Percentiles rank a stretch among this genome's conserved stretches.
Evolutionary conservation across 1,140 invertebrate species (phyloP).

Genomic region (Bradysia coprophila): DNA sequence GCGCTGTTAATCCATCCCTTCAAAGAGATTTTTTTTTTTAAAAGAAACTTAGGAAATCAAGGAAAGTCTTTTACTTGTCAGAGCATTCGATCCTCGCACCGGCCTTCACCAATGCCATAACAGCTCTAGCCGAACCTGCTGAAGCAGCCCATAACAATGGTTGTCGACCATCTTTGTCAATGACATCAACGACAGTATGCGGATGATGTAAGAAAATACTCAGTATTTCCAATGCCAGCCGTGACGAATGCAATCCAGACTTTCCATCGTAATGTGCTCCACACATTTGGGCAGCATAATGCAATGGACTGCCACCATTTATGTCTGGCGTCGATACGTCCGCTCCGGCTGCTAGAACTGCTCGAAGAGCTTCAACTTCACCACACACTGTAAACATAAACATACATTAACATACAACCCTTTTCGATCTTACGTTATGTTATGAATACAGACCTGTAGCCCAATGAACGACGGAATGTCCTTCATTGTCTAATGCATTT

Average conservation of each 20-base stretch:
- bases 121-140: conserved; percentile 81
- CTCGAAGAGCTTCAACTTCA: conserved; percentile 67
- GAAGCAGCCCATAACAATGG: conserved; percentile 94
- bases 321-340: conserved; percentile 73
- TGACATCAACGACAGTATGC: conserved; percentile 61
- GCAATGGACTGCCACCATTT: conserved; percentile 85
- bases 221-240: conserved; percentile 59
- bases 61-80: conserved; percentile 39
- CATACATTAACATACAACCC: too few relatives aligned
- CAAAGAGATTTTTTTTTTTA: conserved; percentile 5
- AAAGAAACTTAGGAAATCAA: conserved; percentile 1
- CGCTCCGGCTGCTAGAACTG: conserved; percentile 67
- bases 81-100: conserved; percentile 57
- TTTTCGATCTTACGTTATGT: too few relatives aligned
- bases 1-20: conserved; percentile 65
- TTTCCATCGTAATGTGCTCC: conserved; percentile 54
- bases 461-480: conserved; percentile 95
- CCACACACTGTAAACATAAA: conserved; percentile 52
- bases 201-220: conserved; percentile 60
- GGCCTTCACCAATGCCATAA: conserved; percentile 67
- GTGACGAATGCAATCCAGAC: conserved; percentile 13
- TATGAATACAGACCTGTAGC: conserved; percentile 93
- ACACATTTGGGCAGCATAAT: conserved; percentile 95
- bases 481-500: conserved; percentile 76
- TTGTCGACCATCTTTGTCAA: conserved; percentile 80